A percentile compares a stretch with the other conserved stretches of the same genome.
These are phyloP conservation scores for Chlamydotis undulata DNA, from an alignment of 2,113 vertebrate species.

Conservation along the genomic window DNA sequence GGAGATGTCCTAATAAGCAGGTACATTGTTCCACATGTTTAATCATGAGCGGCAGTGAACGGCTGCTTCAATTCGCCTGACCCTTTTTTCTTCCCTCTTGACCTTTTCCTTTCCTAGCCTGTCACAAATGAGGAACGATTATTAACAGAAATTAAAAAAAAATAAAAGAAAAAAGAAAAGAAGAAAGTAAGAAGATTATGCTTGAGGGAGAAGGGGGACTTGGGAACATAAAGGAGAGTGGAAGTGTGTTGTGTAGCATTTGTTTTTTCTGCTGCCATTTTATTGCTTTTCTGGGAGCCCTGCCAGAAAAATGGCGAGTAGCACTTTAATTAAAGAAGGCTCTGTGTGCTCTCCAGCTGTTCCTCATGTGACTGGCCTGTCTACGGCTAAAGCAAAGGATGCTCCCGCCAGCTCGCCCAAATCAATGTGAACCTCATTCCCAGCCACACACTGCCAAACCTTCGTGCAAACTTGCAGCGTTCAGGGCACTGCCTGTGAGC, in stretches of 20 bases:
- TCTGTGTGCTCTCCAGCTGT: conserved; percentile 62
- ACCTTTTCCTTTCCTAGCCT: conserved; percentile 45
- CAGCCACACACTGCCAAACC: background rate
- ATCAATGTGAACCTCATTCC: conserved; percentile 40
- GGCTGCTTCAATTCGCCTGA: conserved; percentile 11
- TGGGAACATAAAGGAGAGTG: conserved; percentile 20
- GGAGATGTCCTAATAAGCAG: conserved; percentile 57
- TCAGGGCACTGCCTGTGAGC: background rate
- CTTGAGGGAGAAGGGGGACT: background rate
- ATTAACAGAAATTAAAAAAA: conserved; percentile 14
- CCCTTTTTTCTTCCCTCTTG: conserved; percentile 37
- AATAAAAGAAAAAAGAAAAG: too few relatives aligned
- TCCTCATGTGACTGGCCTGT: conserved; percentile 51
- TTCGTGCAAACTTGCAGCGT: background rate
- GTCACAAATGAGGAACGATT: conserved; percentile 39
- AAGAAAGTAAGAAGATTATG: background rate
- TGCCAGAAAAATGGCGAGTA: conserved; percentile 57
- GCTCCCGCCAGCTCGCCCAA: background rate
- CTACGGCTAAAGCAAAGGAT: conserved; percentile 19
- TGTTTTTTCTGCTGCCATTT: conserved; percentile 67
- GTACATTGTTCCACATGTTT: conserved; percentile 51
- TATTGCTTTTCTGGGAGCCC: conserved; percentile 62
- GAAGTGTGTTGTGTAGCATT: conserved; percentile 40
- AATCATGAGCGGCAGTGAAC: background rate
- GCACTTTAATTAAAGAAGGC: conserved; percentile 68